Conservation (phyloP, 1,140 invertebrate species). For the Camponotus floridanus region DNA sequence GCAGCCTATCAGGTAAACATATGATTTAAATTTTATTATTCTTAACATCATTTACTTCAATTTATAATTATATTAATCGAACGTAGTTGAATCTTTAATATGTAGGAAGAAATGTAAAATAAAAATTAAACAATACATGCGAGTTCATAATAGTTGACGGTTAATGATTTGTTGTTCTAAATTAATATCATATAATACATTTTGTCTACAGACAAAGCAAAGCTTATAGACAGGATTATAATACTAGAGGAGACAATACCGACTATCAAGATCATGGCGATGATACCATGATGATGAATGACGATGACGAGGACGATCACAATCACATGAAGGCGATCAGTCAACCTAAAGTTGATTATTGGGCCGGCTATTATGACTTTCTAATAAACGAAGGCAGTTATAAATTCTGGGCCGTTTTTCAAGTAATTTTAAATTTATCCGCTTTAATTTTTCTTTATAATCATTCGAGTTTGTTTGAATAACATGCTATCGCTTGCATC, state of each 20-base stretch:
- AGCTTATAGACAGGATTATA: conserved; percentile 75
- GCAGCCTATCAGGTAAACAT: conserved; percentile 75
- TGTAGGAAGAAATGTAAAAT: not conserved
- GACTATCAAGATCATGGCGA: conserved; percentile 71
- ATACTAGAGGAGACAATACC: conserved; percentile 67
- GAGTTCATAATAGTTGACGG: not conserved
- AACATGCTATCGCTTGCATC: conserved; percentile 49
- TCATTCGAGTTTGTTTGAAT: not conserved
- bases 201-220: conserved; percentile 73
- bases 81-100: not conserved
- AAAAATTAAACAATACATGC: not conserved
- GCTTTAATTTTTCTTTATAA: not conserved
- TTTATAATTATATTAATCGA: too few relatives aligned
- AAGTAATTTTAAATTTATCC: conserved; percentile 86
- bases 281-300: conserved; percentile 42
- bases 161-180: not conserved
- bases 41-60: not conserved
- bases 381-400: conserved; percentile 94
- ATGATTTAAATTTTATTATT: conserved; percentile 16
- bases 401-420: conserved; percentile 95
- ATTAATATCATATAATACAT: not conserved
- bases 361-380: conserved; percentile 93
- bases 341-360: conserved; percentile 88
- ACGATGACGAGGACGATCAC: conserved; percentile 68
- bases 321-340: conserved; percentile 80